Conservation (phyloP, 2,888 invertebrate genomes). For the Platerodrilus igneus region DNA sequence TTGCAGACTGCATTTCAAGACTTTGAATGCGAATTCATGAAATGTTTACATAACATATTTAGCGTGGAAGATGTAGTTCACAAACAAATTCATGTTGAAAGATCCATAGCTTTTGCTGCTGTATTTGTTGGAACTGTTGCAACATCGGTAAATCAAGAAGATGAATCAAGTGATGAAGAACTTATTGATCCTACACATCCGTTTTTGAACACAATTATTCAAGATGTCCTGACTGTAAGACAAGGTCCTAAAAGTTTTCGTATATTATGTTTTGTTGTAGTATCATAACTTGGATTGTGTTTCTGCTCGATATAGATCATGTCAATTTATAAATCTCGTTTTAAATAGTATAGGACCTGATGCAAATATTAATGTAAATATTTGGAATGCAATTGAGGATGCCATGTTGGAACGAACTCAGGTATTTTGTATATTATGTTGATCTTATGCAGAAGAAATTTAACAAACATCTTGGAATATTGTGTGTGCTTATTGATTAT, state of each 20-base stretch:
- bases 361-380: slow-evolving; percentile 52
- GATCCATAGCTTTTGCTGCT: slow-evolving; percentile 12
- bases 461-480: not conserved
- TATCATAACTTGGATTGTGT: slow-evolving; percentile 44
- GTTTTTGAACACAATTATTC: slow-evolving; percentile 15
- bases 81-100: slow-evolving; percentile 12
- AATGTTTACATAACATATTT: slow-evolving; percentile 10
- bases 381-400: slow-evolving; percentile 51
- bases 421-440: too few species aligned
- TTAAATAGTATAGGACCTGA: slow-evolving; percentile 53
- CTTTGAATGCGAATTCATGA: slow-evolving; percentile 20
- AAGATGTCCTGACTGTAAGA: slow-evolving; percentile 16
- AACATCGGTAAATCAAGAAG: not conserved
- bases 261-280: slow-evolving; percentile 13
- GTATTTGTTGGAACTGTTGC: slow-evolving; percentile 10
- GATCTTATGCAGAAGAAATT: not conserved
- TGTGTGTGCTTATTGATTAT: too few species aligned
- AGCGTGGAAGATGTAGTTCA: slow-evolving; percentile 7
- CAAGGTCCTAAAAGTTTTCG: not conserved
- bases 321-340: slow-evolving; percentile 53
- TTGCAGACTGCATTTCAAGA: slow-evolving; percentile 13
- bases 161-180: not conserved
- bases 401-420: slow-evolving; percentile 52
- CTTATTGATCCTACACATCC: slow-evolving; percentile 11
- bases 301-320: slow-evolving; percentile 51